Base-by-base conservation (phyloP, 1,140 invertebrate species). In the Chlorops oryzae region DNA sequence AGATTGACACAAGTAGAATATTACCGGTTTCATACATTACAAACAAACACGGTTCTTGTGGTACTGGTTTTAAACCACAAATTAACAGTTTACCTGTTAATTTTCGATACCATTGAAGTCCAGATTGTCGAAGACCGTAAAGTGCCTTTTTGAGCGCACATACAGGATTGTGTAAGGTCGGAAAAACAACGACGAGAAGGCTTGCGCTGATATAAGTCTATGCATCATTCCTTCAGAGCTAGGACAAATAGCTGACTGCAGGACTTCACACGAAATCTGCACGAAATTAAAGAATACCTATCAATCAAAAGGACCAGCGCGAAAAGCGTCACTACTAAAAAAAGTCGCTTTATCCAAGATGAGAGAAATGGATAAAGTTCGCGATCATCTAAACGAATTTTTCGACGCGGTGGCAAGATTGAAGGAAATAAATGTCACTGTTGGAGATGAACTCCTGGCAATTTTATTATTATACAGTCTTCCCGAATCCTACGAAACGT, bases 351-450 rank as follows among this genome's bases (percentile, higher is more conserved):
- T 51, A 9, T 38, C 43, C 6, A 55, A 54, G 18, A 62, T 65
- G 58, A 12, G 40, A 15, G 57, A 65, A 15, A 56, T 48, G 9
- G 55, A 54, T 32, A 57, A 65, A 39, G 50, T 67, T 4, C 35
- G 52, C 3, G 53, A 59, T 20, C 61, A 70, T 34, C 17, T 65
- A 0, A n/a, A 44, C 1, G 48, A 57, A 38, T 64, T 64, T 28
- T 57, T 41, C 21, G 60, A 64, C 21, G 45, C 53, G 3, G 58
- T 59, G 6, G 60, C 62, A 27, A 57, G 53, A 55, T 41, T 66
- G 13, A 28, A 39, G 20, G 53, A 58, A 20, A 54, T 63, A 25
- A 43, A 57, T 1, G 13, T 63, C 21, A 37, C 44, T 6, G 55
- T 62, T n/a, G 48, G 54, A 17, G 40, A 45, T 22, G 59, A 62